Conservation (phyloP, 2,797 vertebrate species). For the Leptoclinus maculatus region DNA sequence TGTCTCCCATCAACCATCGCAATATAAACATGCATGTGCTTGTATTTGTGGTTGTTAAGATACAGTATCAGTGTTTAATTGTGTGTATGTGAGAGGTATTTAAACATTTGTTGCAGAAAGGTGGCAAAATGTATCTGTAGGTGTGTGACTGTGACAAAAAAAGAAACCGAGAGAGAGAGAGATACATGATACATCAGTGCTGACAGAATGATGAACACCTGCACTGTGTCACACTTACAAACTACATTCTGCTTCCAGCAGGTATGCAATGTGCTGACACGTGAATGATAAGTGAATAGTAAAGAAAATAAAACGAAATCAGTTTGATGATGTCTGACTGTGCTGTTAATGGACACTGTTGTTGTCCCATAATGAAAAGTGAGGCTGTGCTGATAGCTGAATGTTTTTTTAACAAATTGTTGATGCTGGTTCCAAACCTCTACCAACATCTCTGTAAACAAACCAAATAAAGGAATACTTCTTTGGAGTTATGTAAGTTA, state of each 20-base stretch:
- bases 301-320: background rate
- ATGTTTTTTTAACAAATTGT: background rate
- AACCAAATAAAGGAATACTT: background rate
- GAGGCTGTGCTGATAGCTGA: background rate
- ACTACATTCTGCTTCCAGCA: background rate
- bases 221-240: background rate
- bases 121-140: background rate
- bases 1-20: background rate
- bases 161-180: background rate
- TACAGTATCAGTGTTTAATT: conserved; percentile 15
- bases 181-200: background rate
- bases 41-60: background rate
- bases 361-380: background rate
- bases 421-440: background rate
- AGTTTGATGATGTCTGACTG: background rate
- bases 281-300: background rate
- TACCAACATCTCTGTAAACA: background rate
- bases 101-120: background rate
- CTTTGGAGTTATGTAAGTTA: background rate
- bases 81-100: background rate
- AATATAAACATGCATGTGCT: background rate
- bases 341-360: background rate
- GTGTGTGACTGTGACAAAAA: conserved; percentile 8
- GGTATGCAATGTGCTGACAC: background rate
- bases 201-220: conserved; percentile 33